Percentiles rank a stretch among this genome's conserved stretches.
phyloP scores from a whole-genome alignment of 2,888 invertebrate species.

The Dendrolimus houi region DNA sequence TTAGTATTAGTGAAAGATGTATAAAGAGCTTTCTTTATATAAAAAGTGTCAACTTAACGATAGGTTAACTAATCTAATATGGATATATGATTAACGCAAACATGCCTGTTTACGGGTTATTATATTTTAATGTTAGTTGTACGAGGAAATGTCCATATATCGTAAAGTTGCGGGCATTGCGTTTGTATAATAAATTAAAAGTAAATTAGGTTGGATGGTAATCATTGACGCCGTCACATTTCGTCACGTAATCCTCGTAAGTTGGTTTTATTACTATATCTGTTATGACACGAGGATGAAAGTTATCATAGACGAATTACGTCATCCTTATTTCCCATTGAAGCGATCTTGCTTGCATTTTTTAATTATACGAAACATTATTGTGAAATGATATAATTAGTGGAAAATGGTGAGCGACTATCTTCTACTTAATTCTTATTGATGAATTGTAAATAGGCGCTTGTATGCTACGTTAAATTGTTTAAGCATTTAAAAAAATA shows the following conservation, averaged over 20 bases:
- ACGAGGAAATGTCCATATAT: neutral
- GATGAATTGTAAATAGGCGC: too few species aligned
- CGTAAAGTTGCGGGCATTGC: neutral
- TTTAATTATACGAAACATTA: too few species aligned
- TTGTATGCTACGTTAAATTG: too few species aligned
- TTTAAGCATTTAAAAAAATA: too few species aligned
- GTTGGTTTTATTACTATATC: neutral
- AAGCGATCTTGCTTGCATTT: too few species aligned
- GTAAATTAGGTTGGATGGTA: conserved; percentile 15
- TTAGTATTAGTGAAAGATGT: too few species aligned
- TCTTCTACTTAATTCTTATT: too few species aligned
- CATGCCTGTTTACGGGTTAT: neutral
- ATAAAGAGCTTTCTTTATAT: too few species aligned
- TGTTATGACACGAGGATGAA: neutral
- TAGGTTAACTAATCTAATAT: neutral
- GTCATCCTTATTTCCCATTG: too few species aligned
- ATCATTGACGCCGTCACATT: conserved; percentile 14
- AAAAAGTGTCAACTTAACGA: neutral
- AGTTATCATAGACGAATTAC: too few species aligned
- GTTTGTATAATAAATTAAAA: conserved; percentile 15
- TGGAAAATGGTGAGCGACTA: too few species aligned
- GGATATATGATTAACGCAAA: neutral
- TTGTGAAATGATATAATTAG: too few species aligned
- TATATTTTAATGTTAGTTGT: neutral
- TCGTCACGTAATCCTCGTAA: conserved; percentile 8